Conservation (phyloP, 2,113 vertebrate genomes). For the Sylvietta virens region DNA sequence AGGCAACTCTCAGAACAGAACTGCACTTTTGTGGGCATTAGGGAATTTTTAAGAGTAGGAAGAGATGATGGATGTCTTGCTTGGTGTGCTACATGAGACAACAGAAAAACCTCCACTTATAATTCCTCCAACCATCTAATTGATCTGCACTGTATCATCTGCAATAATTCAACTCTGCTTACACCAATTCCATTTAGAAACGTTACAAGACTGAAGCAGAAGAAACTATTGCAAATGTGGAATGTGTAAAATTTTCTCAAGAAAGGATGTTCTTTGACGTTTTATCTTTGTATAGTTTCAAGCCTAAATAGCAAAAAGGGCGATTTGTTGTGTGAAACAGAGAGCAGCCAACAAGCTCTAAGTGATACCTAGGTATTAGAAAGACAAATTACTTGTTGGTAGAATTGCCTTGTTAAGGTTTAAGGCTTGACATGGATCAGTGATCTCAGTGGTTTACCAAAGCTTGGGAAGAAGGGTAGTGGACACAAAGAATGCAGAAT, state of each 20-base stretch:
- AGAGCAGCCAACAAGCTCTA: neutral
- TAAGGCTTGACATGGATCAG: neutral
- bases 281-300: neutral
- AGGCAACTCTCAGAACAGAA: neutral
- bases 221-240: neutral
- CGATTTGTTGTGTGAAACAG: neutral
- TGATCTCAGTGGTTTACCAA: neutral
- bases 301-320: neutral
- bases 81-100: neutral
- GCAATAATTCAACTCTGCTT: neutral
- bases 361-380: neutral
- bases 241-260: neutral
- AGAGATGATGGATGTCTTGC: neutral
- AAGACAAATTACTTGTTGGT: neutral
- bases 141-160: neutral
- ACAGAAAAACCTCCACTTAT: neutral
- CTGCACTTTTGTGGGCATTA: neutral
- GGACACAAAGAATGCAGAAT: neutral
- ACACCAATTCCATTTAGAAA: neutral
- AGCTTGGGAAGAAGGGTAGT: neutral
- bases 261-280: neutral
- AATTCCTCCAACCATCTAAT: neutral
- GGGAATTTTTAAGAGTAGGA: neutral
- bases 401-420: neutral
- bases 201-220: neutral